Base-by-base conservation (phyloP, 2,797 vertebrate genomes). In the Coccyzus lansbergi region DNA sequence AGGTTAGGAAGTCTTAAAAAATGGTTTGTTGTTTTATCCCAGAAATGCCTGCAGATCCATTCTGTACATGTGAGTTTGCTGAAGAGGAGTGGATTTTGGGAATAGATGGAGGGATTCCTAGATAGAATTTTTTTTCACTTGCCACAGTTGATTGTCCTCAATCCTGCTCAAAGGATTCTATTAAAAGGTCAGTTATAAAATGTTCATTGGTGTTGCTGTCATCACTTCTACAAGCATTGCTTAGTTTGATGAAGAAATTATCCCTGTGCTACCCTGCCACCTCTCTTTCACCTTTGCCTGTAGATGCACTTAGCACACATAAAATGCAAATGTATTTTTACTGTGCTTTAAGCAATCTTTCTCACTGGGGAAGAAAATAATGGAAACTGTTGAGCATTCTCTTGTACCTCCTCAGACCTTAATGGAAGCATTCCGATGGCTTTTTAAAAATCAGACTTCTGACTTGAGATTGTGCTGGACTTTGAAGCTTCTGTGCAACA, bases 121-220 rank as follows among this genome's bases (percentile, higher is more conserved):
- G 34, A 15, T 1, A 58, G 21, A 17, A 4, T 8, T n/a, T 22
- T n/a, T 74, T 48, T n/a, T 12, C 29, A 40, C 14, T 49, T 1
- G 0, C 9, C 0, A 0, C 6, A 13, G 12, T 19, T 44, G 4
- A 26, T 62, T 88, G 26, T 62, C 38, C 49, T 83, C 25, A 28
- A 2, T 81, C 7, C 58, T 42, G 3, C n/a, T 65, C 42, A 31
- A 40, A 59, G 8, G 5, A 46, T 76, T 8, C 21, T 70, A 17
- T 17, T 69, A 25, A 78, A 63, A 78, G 8, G 18, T 46, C 33
- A 28, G 22, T 49, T 60, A n/a, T 71, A 75, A 52, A 58, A 55
- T 53, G 5, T 42, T 59, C 7, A 2, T 40, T 33, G 33, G 22
- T 68, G n/a, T 46, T 86, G 28, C 4, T 68, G 21, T 67, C 44